A percentile compares a stretch with the other conserved stretches of the same genome.
Conservation (phyloP, 1,140 invertebrate genomes). For the Hypothenemus hampei region DNA sequence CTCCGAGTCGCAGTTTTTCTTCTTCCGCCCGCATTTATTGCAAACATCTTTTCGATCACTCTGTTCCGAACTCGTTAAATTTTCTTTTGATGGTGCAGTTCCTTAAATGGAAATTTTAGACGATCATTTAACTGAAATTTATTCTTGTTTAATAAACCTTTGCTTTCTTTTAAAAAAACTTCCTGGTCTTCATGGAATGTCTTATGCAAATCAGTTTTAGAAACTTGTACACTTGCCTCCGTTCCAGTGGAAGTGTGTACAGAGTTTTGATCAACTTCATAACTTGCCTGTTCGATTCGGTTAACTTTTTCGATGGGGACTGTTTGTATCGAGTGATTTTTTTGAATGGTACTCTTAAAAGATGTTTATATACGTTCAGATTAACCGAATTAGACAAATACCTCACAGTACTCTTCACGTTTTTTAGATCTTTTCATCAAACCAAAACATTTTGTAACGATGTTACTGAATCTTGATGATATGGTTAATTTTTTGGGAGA, state of each 20-base stretch:
- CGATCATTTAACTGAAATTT: neutral
- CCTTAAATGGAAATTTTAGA: neutral
- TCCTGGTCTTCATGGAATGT: neutral
- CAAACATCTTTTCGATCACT: neutral
- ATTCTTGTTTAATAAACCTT: neutral
- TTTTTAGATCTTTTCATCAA: neutral
- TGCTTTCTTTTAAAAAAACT: neutral
- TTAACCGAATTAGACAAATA: neutral
- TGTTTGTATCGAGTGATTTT: neutral
- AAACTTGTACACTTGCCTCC: neutral
- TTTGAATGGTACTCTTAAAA: neutral
- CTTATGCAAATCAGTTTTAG: neutral
- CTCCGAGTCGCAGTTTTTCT: conserved; percentile 5
- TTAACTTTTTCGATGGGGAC: neutral
- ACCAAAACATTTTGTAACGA: neutral
- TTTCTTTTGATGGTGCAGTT: neutral
- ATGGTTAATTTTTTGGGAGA: too few species aligned
- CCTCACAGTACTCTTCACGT: neutral
- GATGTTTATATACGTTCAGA: neutral
- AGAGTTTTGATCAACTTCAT: neutral
- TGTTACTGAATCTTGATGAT: too few species aligned
- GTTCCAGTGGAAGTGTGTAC: neutral
- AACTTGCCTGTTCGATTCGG: neutral
- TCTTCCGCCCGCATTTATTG: conserved; percentile 14
- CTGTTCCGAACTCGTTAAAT: neutral